Conservation (phyloP, 2,888 invertebrate genomes). For the Cecidostiba fungosa region DNA sequence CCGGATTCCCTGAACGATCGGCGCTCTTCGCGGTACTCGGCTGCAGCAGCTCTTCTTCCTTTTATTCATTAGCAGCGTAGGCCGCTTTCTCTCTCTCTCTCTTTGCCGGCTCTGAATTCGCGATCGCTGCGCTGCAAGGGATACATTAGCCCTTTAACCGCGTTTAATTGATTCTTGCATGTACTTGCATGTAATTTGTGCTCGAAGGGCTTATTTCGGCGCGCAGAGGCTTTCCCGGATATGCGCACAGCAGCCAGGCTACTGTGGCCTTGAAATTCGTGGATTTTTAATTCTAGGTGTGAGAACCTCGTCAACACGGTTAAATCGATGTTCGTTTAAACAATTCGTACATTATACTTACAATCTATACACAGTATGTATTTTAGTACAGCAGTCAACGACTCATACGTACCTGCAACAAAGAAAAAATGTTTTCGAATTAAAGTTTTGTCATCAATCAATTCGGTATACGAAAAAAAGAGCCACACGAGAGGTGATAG, state of each 20-base stretch:
- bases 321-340: too few relatives aligned
- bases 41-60: conserved; percentile 52
- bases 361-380: neutral
- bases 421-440: conserved; percentile 31
- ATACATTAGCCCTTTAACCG: conserved; percentile 58
- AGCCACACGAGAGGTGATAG: neutral
- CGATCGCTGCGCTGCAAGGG: conserved; percentile 29
- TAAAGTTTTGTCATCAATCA: conserved; percentile 9
- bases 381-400: neutral
- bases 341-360: neutral
- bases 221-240: neutral
- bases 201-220: neutral
- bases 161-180: conserved; percentile 58
- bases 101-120: conserved; percentile 22
- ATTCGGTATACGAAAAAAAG: neutral
- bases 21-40: conserved; percentile 62
- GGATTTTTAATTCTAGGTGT: neutral
- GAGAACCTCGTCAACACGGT: too few relatives aligned
- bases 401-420: conserved; percentile 57
- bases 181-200: conserved; percentile 55
- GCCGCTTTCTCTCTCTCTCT: conserved; percentile 8
- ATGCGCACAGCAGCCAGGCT: too few relatives aligned
- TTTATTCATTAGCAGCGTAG: conserved; percentile 62
- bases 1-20: conserved; percentile 62
- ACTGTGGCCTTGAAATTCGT: neutral